phyloP scores from a whole-genome alignment of 2,888 invertebrate genomes.

The Acleris laterana region DNA sequence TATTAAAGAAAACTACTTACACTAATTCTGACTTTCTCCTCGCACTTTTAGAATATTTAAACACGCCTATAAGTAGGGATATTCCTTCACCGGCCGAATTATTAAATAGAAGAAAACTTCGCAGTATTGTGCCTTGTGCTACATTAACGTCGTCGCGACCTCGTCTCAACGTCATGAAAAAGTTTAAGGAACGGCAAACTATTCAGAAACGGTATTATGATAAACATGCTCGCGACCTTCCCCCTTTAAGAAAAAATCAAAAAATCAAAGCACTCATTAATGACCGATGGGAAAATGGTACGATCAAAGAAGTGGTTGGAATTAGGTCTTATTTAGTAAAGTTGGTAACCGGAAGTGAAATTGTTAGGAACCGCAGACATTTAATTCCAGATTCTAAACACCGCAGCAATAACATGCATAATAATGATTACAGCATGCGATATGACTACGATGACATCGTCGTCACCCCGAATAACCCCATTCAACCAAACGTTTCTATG shows the following conservation, averaged over 20 bases:
- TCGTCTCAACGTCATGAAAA: too few relatives aligned
- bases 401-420: neutral
- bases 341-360: neutral
- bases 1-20: slow-evolving; percentile 37
- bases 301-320: neutral
- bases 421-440: too few relatives aligned
- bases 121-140: slow-evolving; percentile 4
- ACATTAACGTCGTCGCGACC: too few relatives aligned
- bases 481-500: neutral
- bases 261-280: neutral
- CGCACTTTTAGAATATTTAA: slow-evolving; percentile 25
- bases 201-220: neutral
- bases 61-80: slow-evolving; percentile 21
- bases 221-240: too few relatives aligned
- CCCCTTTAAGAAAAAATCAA: neutral
- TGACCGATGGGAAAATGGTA: neutral
- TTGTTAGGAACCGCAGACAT: neutral
- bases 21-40: slow-evolving; percentile 12
- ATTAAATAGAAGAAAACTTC: slow-evolving; percentile 12
- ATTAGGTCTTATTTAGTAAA: neutral
- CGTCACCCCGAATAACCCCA: too few relatives aligned
- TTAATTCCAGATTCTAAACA: neutral
- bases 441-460: too few relatives aligned
- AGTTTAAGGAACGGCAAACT: too few relatives aligned
- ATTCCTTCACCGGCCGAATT: slow-evolving; percentile 26